Percentiles rank a stretch among this genome's conserved stretches.
Conservation (phyloP, 2,888 invertebrate genomes). For the Cloeon dipterum region DNA sequence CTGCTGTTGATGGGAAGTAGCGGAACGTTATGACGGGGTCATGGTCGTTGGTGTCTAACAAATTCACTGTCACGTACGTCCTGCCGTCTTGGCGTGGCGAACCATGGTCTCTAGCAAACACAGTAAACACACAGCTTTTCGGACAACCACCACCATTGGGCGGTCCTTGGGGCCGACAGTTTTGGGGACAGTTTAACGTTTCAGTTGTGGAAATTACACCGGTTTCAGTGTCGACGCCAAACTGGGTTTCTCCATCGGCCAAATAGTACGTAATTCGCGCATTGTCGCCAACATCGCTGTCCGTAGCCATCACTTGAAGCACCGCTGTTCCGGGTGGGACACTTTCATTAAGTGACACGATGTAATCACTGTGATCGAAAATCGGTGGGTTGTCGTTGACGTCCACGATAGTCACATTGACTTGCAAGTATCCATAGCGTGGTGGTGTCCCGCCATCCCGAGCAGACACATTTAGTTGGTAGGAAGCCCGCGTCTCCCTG, state of each 20-base stretch:
- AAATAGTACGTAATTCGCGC: constrained; percentile 79
- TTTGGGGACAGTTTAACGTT: constrained; percentile 56
- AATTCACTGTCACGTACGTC: constrained; percentile 79
- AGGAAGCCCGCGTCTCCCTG: constrained; percentile 66
- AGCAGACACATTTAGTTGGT: constrained; percentile 72
- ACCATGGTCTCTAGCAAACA: constrained; percentile 83
- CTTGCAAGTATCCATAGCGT: constrained; percentile 61
- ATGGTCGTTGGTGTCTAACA: constrained; percentile 83
- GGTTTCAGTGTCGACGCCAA: constrained; percentile 76
- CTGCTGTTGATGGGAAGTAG: constrained; percentile 58
- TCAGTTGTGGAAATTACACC: constrained; percentile 73
- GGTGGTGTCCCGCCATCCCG: constrained; percentile 67
- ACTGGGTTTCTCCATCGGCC: constrained; percentile 64
- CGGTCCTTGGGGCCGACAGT: constrained; percentile 30
- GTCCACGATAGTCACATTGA: constrained; percentile 75
- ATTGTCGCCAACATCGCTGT: constrained; percentile 82
- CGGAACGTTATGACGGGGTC: constrained; percentile 77
- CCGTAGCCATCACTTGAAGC: constrained; percentile 78
- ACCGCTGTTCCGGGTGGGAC: constrained; percentile 76
- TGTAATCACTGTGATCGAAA: constrained; percentile 87
- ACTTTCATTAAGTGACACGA: constrained; percentile 78
- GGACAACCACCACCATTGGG: constrained; percentile 30
- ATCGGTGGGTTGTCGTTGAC: constrained; percentile 89
- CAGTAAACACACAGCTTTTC: constrained; percentile 85
- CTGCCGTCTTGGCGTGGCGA: constrained; percentile 75